Conservation (phyloP, 2,888 invertebrate species). For the Drosophila mimica region DNA sequence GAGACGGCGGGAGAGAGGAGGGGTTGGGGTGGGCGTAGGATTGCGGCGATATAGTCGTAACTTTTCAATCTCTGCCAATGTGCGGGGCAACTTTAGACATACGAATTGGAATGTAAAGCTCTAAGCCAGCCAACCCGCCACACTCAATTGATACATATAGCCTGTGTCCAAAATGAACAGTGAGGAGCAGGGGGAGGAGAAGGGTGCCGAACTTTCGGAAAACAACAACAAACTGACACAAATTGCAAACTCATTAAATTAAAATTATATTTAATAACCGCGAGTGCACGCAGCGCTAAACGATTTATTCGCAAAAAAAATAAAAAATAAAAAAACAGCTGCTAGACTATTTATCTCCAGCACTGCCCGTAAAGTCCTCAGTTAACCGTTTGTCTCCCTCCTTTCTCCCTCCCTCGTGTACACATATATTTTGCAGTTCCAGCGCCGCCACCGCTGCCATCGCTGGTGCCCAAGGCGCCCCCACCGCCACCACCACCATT, state of each 20-base stretch:
- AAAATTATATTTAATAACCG: constrained; percentile 80
- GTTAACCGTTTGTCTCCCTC: constrained; percentile 30
- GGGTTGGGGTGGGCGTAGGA: too few species aligned
- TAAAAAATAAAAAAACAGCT: constrained; percentile 7
- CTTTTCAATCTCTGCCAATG: constrained; percentile 77
- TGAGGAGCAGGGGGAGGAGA: not conserved
- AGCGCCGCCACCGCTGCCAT: constrained; percentile 84
- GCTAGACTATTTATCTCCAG: constrained; percentile 31
- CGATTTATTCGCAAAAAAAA: constrained; percentile 65
- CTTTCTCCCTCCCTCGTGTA: constrained; percentile 4
- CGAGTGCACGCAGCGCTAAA: constrained; percentile 72
- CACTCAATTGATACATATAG: constrained; percentile 74
- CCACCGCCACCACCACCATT: constrained; percentile 90
- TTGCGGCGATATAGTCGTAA: constrained; percentile 48
- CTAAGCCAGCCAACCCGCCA: not conserved
- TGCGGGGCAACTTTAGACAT: constrained; percentile 59
- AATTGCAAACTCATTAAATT: constrained; percentile 81
- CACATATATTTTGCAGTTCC: constrained; percentile 76
- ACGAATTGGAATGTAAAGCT: constrained; percentile 37
- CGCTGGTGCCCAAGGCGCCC: constrained; percentile 86
- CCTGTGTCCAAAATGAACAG: constrained; percentile 33
- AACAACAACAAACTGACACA: constrained; percentile 69
- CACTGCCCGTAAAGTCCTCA: not conserved
- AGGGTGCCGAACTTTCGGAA: constrained; percentile 50
- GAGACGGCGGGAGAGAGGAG: not conserved